These are phyloP conservation scores for Dryobota labecula DNA, from an alignment of 2,888 invertebrate genomes.

Conservation along the genomic window DNA sequence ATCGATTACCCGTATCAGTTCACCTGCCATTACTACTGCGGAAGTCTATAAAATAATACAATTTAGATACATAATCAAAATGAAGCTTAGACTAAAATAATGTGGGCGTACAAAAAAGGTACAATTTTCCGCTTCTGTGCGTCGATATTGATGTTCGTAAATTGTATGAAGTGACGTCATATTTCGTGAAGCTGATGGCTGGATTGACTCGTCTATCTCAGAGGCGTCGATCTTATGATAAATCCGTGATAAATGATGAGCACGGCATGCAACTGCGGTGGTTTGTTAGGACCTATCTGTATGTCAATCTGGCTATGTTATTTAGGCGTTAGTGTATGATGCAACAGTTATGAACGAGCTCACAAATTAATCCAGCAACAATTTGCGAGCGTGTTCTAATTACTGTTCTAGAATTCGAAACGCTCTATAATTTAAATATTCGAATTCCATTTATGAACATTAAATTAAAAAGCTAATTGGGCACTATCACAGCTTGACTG, in stretches of 20 bases:
- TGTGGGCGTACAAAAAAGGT: slow-evolving; percentile 62
- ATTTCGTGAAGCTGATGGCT: slow-evolving; percentile 69
- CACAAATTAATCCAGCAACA: slow-evolving; percentile 17
- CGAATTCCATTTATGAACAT: slow-evolving; percentile 9
- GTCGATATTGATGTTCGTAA: slow-evolving; percentile 64
- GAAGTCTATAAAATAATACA: slow-evolving; percentile 57
- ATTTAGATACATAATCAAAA: slow-evolving; percentile 53
- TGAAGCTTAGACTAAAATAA: slow-evolving; percentile 57
- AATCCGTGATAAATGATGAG: slow-evolving; percentile 85
- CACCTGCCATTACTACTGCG: slow-evolving; percentile 40
- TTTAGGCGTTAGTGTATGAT: slow-evolving; percentile 26
- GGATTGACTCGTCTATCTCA: slow-evolving; percentile 79
- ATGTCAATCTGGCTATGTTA: slow-evolving; percentile 40
- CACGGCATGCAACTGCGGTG: slow-evolving; percentile 71
- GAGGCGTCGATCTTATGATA: slow-evolving; percentile 78
- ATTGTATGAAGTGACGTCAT: slow-evolving; percentile 62
- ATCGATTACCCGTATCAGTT: slow-evolving; percentile 39
- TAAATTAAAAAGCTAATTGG: slow-evolving; percentile 15
- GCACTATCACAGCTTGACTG: slow-evolving; percentile 5
- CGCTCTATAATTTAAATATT: slow-evolving; percentile 15
- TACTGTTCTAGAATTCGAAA: slow-evolving; percentile 10
- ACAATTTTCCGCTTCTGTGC: slow-evolving; percentile 69
- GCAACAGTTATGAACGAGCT: slow-evolving; percentile 9
- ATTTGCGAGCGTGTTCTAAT: slow-evolving; percentile 1
- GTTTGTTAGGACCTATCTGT: slow-evolving; percentile 52